Conservation (phyloP, 2,888 invertebrate species). For the Drosophila histrio region DNA sequence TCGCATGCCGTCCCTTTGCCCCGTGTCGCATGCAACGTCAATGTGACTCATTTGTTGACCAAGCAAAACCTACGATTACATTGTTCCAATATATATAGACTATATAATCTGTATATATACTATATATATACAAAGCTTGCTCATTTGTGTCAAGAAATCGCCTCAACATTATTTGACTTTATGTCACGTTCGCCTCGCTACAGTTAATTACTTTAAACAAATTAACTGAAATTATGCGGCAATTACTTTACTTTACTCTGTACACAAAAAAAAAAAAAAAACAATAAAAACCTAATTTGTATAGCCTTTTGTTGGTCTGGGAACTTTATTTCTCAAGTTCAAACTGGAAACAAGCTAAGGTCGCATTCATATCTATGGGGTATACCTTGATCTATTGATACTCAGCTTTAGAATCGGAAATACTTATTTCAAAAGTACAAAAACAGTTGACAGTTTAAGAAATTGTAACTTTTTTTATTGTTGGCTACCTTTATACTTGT, state of each 20-base stretch:
- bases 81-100: conserved; percentile 4
- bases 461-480: too few relatives aligned
- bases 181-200: conserved; percentile 49
- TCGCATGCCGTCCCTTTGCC: background rate
- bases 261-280: background rate
- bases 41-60: conserved; percentile 48
- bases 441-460: too few relatives aligned
- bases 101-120: conserved; percentile 2
- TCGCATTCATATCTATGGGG: background rate
- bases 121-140: background rate
- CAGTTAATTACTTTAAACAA: conserved; percentile 55
- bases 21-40: background rate
- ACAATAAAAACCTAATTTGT: conserved; percentile 11
- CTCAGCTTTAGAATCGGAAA: too few relatives aligned
- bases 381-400: background rate
- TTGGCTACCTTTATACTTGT: too few relatives aligned
- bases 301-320: conserved; percentile 5
- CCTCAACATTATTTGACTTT: conserved; percentile 23
- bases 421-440: too few relatives aligned
- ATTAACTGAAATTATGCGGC: conserved; percentile 49
- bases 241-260: conserved; percentile 37
- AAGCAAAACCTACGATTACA: conserved; percentile 25
- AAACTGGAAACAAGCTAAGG: conserved; percentile 5
- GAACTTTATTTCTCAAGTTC: conserved; percentile 22
- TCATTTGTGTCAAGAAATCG: conserved; percentile 17